A percentile compares a stretch with the other conserved stretches of the same genome.
phyloP scores from a whole-genome alignment of 2,888 invertebrate species.

The Agriopis marginaria region DNA sequence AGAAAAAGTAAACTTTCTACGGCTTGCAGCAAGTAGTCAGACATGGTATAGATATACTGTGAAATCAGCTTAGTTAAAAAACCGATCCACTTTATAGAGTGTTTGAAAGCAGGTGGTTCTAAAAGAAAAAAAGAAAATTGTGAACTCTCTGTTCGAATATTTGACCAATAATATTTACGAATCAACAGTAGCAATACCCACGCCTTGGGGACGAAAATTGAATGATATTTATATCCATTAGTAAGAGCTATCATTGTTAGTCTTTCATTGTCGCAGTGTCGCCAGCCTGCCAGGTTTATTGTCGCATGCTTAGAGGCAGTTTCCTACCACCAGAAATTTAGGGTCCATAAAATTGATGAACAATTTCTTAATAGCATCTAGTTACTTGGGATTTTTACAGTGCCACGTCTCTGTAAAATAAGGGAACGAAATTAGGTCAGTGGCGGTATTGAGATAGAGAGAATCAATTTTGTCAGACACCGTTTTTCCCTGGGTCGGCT shows the following conservation, averaged over 20 bases:
- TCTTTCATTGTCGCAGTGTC: slow-evolving; percentile 76
- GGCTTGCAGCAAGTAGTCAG: slow-evolving; percentile 22
- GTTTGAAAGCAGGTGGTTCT: too few species aligned
- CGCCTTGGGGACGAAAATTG: slow-evolving; percentile 34
- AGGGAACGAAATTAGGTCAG: slow-evolving; percentile 48
- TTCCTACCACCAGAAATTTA: slow-evolving; percentile 79
- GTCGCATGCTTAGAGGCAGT: slow-evolving; percentile 78
- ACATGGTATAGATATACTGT: slow-evolving; percentile 8
- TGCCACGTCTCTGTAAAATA: slow-evolving; percentile 49
- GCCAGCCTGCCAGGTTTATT: slow-evolving; percentile 72
- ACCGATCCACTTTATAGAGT: too few species aligned
- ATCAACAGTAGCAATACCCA: slow-evolving; percentile 19
- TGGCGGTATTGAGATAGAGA: slow-evolving; percentile 49
- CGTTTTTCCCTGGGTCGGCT: slow-evolving; percentile 63
- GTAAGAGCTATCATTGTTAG: slow-evolving; percentile 58
- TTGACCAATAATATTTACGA: background rate
- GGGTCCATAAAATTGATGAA: slow-evolving; percentile 83
- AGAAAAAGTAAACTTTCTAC: slow-evolving; percentile 48
- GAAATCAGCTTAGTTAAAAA: background rate
- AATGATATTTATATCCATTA: slow-evolving; percentile 61
- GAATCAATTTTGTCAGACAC: slow-evolving; percentile 70
- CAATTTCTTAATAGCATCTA: slow-evolving; percentile 75
- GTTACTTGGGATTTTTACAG: slow-evolving; percentile 59
- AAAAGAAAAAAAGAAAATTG: too few species aligned
- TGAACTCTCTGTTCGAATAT: too few species aligned